Base-by-base conservation (phyloP, 2,113 vertebrate genomes). In the Menura novaehollandiae region DNA sequence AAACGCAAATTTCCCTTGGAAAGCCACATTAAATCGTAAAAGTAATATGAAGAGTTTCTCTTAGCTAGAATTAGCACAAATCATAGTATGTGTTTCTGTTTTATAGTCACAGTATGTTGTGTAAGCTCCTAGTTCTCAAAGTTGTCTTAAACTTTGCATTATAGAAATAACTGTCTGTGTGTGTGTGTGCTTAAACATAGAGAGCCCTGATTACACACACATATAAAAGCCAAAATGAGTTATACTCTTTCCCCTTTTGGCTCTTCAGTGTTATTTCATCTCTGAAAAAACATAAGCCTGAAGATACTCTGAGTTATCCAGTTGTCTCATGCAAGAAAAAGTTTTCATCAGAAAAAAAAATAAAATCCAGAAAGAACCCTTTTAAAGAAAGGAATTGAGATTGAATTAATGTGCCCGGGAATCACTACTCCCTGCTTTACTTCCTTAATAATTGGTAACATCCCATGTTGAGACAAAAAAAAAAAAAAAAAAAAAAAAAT, bases 21-120 rank as follows among this genome's bases (percentile, higher is more conserved):
- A 88, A 85, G 78, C 7, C 66, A 46, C 35, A 44, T 9, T 32
- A 27, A 60, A 52, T 3, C 33, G 15, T 32, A n/a, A 41, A 74
- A 13, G 11, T 11, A 66, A 62, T 20, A 56, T 3, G 27, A 53
- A 89, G 73, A 14, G 6, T 23, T 81, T 81, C 35, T 41, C 16
- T 52, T 75, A 30, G n/a, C 8, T 37, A 58, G 17, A 53, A 69
- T 49, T 53, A 55, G 10, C 64, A 53, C 6, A 78, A 16, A 66
- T 21, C 22, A 76, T 23, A 63, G 12, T 3, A 26, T 14, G 7
- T 22, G 30, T 23, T 35, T 46, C n/a, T 47, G 13, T 1, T 69
- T 47, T 35, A 55, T 32, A 49, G 27, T 47, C 35, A n/a, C 1
- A 0, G 4, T 12, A 14, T 20, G 5, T 10, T 39, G 6, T 22